A percentile compares a stretch with the other conserved stretches of the same genome.
Conservation (phyloP, 2,113 vertebrate species). For the Poeciliopsis prolifica region DNA sequence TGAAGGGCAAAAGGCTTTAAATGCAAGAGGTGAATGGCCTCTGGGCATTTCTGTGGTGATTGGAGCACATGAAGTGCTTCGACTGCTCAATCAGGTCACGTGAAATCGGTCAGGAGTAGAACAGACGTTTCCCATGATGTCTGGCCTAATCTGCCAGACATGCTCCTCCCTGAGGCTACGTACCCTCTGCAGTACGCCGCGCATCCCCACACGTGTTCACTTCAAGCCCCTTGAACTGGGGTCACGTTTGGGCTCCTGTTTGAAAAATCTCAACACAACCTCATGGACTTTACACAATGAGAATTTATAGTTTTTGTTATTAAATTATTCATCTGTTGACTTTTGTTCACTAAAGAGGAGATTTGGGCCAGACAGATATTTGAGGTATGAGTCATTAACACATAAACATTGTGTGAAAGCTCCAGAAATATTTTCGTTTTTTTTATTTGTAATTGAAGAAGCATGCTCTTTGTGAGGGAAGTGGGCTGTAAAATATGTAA, state of each 20-base stretch:
- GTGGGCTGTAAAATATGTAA: background rate
- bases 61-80: conserved; percentile 63
- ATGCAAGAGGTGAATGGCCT: conserved; percentile 37
- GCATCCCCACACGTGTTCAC: conserved; percentile 38
- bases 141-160: conserved; percentile 65
- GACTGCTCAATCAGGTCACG: conserved; percentile 79
- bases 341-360: conserved; percentile 16
- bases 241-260: background rate
- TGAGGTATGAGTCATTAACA: conserved; percentile 55
- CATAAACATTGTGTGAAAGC: conserved; percentile 53
- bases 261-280: background rate
- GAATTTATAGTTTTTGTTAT: background rate
- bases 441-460: conserved; percentile 8
- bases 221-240: conserved; percentile 20
- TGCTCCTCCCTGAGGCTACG: conserved; percentile 48
- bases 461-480: background rate
- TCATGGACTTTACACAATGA: background rate
- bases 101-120: conserved; percentile 74
- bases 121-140: conserved; percentile 61
- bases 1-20: background rate
- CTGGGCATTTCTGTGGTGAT: conserved; percentile 47
- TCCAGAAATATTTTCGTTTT: conserved; percentile 40
- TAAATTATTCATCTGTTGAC: conserved; percentile 6
- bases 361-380: conserved; percentile 43
- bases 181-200: conserved; percentile 26